These are phyloP conservation scores for Platorchestia sp. DNA, from an alignment of 1,140 invertebrate species.

Conservation along the genomic window DNA sequence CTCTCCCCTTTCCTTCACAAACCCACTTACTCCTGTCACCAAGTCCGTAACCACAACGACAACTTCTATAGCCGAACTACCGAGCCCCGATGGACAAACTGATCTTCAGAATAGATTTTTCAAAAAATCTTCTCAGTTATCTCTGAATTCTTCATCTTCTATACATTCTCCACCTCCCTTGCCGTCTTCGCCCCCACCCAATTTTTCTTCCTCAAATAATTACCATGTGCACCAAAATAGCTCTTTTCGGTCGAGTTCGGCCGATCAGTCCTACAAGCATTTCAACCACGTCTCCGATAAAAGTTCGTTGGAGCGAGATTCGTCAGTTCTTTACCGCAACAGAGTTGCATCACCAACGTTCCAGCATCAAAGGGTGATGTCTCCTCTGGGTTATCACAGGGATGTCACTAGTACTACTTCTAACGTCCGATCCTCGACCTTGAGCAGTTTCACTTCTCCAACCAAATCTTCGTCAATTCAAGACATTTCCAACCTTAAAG, in stretches of 20 bases:
- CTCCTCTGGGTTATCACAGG: slow-evolving; percentile 43
- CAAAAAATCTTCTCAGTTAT: slow-evolving; percentile 19
- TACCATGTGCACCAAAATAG: not conserved
- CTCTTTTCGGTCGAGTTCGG: not conserved
- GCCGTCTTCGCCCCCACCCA: slow-evolving; percentile 14
- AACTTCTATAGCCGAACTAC: not conserved
- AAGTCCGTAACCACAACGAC: slow-evolving; percentile 27
- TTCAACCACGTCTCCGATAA: not conserved
- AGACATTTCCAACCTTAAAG: slow-evolving; percentile 29
- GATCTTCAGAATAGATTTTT: not conserved
- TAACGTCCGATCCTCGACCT: not conserved
- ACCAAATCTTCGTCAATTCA: slow-evolving; percentile 38
- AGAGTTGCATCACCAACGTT: slow-evolving; percentile 22
- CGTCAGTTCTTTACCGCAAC: not conserved
- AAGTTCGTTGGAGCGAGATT: not conserved
- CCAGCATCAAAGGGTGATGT: not conserved
- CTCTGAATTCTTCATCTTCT: slow-evolving; percentile 25
- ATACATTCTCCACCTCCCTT: slow-evolving; percentile 4
- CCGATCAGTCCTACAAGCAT: not conserved
- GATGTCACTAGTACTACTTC: not conserved
- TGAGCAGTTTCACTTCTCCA: slow-evolving; percentile 19
- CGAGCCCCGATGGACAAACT: not conserved
- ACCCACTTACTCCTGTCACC: slow-evolving; percentile 31
- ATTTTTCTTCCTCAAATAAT: slow-evolving; percentile 1
- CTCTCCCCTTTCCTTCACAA: not conserved